phyloP scores from a whole-genome alignment of 2,113 vertebrate genomes.

The Ceuthmochares aereus region DNA sequence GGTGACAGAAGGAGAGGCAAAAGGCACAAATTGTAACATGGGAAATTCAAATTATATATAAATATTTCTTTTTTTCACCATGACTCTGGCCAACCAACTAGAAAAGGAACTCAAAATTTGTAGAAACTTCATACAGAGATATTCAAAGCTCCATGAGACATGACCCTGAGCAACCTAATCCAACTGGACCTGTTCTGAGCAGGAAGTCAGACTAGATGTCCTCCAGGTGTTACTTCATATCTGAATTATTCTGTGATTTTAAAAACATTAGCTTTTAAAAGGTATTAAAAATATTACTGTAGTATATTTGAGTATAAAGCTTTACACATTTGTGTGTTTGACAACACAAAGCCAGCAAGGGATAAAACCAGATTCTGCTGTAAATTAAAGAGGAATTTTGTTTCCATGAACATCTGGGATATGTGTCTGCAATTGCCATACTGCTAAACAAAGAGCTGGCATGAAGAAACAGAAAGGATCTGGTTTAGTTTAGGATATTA shows the following conservation, averaged over 20 bases:
- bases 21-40: background rate
- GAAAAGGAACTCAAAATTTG: background rate
- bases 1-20: background rate
- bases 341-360: conserved; percentile 32
- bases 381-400: conserved; percentile 48
- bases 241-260: background rate
- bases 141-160: background rate
- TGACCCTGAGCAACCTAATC: background rate
- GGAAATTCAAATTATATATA: background rate
- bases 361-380: conserved; percentile 37
- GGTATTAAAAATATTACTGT: background rate
- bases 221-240: background rate
- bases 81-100: background rate
- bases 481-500: conserved; percentile 69
- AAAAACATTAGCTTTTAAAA: background rate
- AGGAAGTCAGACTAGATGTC: background rate
- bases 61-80: background rate
- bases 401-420: conserved; percentile 56
- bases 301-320: background rate
- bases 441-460: conserved; percentile 62
- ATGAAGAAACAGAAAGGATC: conserved; percentile 48
- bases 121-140: background rate
- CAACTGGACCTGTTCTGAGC: background rate
- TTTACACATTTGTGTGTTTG: background rate
- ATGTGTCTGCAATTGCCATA: background rate